Evolutionary conservation across 1,140 invertebrate species (phyloP).

Genomic region (Amyelois transitella): DNA sequence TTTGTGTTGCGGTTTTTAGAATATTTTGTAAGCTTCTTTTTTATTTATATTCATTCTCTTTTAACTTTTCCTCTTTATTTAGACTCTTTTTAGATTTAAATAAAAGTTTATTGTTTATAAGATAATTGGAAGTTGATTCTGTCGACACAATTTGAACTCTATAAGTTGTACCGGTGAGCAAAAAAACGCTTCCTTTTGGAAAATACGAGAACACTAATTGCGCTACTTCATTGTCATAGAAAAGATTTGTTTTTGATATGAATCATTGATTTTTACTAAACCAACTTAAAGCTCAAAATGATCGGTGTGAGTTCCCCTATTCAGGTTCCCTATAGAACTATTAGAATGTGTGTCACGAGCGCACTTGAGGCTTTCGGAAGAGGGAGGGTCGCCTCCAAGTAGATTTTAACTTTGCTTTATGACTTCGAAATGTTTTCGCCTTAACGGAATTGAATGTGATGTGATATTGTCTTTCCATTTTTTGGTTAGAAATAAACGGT

Average conservation of each 20-base stretch:
- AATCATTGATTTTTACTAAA: not conserved
- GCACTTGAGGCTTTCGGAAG: slow-evolving; percentile 25
- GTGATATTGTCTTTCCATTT: not conserved
- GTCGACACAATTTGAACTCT: too few species aligned
- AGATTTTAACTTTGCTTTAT: slow-evolving; percentile 20
- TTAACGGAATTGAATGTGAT: not conserved
- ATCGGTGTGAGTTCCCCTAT: slow-evolving; percentile 8
- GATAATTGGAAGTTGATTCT: too few species aligned
- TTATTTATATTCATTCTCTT: not conserved
- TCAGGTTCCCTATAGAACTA: slow-evolving; percentile 36
- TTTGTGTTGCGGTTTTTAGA: too few species aligned
- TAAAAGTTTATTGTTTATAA: too few species aligned
- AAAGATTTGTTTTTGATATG: not conserved
- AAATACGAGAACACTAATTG: too few species aligned
- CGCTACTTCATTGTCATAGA: too few species aligned
- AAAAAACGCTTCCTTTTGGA: too few species aligned
- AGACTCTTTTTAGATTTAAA: not conserved
- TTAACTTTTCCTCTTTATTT: not conserved
- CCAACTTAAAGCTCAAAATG: slow-evolving; percentile 6
- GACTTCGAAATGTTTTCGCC: slow-evolving; percentile 8
- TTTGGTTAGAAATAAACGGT: too few species aligned
- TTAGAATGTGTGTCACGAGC: slow-evolving; percentile 62
- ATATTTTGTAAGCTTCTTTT: too few species aligned
- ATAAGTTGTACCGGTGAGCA: too few species aligned
- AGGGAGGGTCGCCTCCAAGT: slow-evolving; percentile 28